A percentile compares a stretch with the other conserved stretches of the same genome.
phyloP scores from a whole-genome alignment of 2,888 invertebrate species.

The Dasysyrphus tricinctus region DNA sequence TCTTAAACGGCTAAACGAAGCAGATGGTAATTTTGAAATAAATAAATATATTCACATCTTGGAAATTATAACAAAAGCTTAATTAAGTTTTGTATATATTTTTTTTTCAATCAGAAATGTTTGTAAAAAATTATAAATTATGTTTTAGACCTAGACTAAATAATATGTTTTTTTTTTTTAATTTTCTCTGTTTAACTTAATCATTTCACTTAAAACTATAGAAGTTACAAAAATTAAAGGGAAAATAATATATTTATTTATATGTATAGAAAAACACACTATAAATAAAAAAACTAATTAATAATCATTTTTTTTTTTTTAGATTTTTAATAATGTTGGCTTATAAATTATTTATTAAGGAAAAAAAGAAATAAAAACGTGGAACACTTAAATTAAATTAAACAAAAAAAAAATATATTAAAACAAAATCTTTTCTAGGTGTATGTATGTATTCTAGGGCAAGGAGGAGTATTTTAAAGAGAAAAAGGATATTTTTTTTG shows the following conservation, averaged over 20 bases:
- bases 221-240: conserved; percentile 28
- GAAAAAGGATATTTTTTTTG: conserved; percentile 11
- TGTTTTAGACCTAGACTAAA: background rate
- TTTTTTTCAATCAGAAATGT: conserved; percentile 11
- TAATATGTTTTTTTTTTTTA: background rate
- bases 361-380: conserved; percentile 23
- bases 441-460: background rate
- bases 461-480: conserved; percentile 16
- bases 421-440: conserved; percentile 30
- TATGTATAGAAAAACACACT: conserved; percentile 33
- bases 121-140: conserved; percentile 21
- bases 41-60: conserved; percentile 11
- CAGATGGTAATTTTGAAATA: conserved; percentile 4
- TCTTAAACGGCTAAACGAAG: conserved; percentile 6
- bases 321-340: conserved; percentile 62
- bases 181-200: background rate
- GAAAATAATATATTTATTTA: conserved; percentile 23
- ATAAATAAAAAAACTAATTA: conserved; percentile 32
- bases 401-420: conserved; percentile 8
- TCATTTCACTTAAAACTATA: conserved; percentile 29
- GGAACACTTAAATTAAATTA: conserved; percentile 41
- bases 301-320: conserved; percentile 29
- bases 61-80: conserved; percentile 2
- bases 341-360: conserved; percentile 65
- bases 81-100: background rate